Base-by-base conservation (phyloP, 2,888 invertebrate genomes). In the Blera fallax region DNA sequence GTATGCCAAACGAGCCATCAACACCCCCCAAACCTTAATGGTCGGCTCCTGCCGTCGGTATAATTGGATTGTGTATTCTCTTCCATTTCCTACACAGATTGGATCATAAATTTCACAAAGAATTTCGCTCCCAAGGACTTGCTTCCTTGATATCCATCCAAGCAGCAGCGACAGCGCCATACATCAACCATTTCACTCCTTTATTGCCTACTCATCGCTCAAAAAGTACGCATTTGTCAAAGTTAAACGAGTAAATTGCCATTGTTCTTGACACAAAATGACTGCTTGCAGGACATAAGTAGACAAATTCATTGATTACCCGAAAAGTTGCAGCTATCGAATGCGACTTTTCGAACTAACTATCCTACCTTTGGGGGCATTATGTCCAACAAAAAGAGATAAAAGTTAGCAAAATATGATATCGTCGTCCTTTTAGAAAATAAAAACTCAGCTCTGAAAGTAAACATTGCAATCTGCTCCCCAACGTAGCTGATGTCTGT, bases 391-490 rank as follows among this genome's bases (percentile, higher is more conserved):
- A 40, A 18, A 56, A 40, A 24, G 5, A 45, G 48, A 64, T 45
- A 14, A 72, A 70, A 70, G 64, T 24, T 34, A 37, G 70, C 8
- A 56, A 48, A 56, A 56, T 65, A 64, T 48, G 52, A 80, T 80
- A 74, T 74, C 52, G 8, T 37, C 58, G 43, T 69, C 65, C 29
- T 29, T 79, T 24, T 18, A 52, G n/a, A 34, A 52, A 74, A 48
- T 27, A 37, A 45, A 70, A 69, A 81, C 40, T 76, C 62, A 64
- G 64, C 32, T 29, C 32, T 21, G 10, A 18, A 58, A 65, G 56
- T 50, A 77, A 82, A 69, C 56, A 64, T 54, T 76, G 52, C 52
- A 73, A 67, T 56, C 40, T 56, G 60, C 32, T 62, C 40, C 43
- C 21, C 29, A 43, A 21, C 37, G n/a, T 27, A 21, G 14, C n/a